Conservation (phyloP, 2,888 invertebrate genomes). For the Alloscopus bannaensis region DNA sequence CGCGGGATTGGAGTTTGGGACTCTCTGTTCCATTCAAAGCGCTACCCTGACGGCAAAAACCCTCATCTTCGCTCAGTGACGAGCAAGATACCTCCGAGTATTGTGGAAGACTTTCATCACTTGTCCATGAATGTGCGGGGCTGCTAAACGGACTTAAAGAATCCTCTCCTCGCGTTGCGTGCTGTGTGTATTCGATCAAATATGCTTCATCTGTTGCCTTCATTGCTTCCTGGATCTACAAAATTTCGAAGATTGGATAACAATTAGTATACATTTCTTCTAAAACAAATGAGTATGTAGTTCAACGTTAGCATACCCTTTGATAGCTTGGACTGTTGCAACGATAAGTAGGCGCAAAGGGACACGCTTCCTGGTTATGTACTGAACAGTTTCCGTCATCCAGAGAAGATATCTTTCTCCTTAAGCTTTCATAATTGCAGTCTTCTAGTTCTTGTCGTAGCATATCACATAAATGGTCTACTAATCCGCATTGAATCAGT, state of each 20-base stretch:
- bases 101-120: constrained; percentile 54
- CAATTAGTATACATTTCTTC: neutral
- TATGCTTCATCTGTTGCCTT: neutral
- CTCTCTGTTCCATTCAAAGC: constrained; percentile 5
- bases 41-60: constrained; percentile 42
- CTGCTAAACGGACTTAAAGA: constrained; percentile 61
- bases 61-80: constrained; percentile 64
- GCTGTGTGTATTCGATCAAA: neutral
- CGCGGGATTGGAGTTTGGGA: no score
- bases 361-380: constrained; percentile 39
- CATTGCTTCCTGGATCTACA: constrained; percentile 64
- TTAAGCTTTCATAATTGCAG: constrained; percentile 54
- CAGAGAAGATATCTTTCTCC: constrained; percentile 55
- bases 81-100: constrained; percentile 38
- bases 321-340: constrained; percentile 65
- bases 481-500: constrained; percentile 49
- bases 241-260: neutral
- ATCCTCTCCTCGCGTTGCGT: constrained; percentile 35
- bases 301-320: constrained; percentile 31
- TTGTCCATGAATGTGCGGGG: constrained; percentile 57
- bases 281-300: constrained; percentile 1
- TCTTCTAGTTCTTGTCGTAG: constrained; percentile 51
- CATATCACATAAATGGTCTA: constrained; percentile 50
- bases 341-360: constrained; percentile 59
- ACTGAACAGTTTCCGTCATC: constrained; percentile 54